A percentile compares a stretch with the other conserved stretches of the same genome.
These are phyloP conservation scores for Sphyrna mokarran DNA, from an alignment of 2,113 vertebrate species.

Conservation along the genomic window DNA sequence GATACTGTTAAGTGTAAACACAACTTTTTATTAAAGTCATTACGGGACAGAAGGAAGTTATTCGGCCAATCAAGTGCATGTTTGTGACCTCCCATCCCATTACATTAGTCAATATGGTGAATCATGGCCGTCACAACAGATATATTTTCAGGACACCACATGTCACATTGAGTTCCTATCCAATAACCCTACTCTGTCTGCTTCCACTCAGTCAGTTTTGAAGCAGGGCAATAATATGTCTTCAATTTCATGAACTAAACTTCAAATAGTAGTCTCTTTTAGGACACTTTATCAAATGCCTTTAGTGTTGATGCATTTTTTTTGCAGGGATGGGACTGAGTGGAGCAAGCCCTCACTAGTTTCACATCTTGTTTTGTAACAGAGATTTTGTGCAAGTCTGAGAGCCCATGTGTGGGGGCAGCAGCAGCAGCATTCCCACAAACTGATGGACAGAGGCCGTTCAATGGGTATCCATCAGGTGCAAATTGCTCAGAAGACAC, in stretches of 20 bases:
- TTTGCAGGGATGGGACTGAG: background rate
- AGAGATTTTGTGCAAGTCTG: constrained; percentile 79
- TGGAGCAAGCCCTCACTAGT: background rate
- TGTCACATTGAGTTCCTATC: background rate
- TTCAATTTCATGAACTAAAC: background rate
- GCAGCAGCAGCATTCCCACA: constrained; percentile 49
- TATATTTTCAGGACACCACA: background rate
- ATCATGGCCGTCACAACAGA: background rate
- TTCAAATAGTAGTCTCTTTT: background rate
- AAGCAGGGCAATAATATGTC: background rate
- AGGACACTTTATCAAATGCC: background rate
- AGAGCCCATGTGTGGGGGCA: constrained; percentile 51
- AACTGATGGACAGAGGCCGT: constrained; percentile 51
- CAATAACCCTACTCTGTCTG: background rate
- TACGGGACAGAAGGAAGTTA: no score
- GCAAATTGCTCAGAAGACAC: constrained; percentile 57
- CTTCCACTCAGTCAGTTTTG: background rate
- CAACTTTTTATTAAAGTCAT: no score
- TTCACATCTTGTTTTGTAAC: constrained; percentile 33
- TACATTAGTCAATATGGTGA: background rate
- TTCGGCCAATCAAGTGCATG: background rate
- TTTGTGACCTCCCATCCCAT: background rate
- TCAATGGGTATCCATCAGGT: constrained; percentile 62
- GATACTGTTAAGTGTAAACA: no score
- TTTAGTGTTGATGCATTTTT: background rate